Conservation (phyloP, 2,797 vertebrate species). For the Ara ararauna region DNA sequence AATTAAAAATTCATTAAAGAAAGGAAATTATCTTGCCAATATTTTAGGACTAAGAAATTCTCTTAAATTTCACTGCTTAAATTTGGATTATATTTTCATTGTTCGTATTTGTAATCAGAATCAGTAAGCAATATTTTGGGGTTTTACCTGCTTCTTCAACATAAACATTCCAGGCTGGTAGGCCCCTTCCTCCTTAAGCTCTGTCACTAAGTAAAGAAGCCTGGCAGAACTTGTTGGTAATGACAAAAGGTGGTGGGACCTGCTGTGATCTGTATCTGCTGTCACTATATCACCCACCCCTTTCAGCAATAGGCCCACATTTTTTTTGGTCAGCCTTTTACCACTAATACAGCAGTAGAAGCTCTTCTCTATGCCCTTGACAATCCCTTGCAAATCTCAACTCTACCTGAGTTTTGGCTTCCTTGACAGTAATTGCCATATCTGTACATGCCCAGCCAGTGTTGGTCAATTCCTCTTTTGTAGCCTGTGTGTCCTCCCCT, state of each 20-base stretch:
- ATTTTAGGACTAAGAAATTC: not conserved
- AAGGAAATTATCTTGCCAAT: not conserved
- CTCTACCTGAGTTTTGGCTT: not conserved
- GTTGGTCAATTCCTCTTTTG: not conserved
- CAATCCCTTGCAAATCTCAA: not conserved
- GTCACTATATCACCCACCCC: not conserved
- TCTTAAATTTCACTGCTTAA: not conserved
- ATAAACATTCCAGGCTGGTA: not conserved
- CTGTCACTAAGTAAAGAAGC: not conserved
- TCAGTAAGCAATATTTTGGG: not conserved
- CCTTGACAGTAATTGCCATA: not conserved
- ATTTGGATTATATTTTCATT: not conserved
- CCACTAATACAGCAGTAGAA: not conserved
- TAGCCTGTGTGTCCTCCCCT: not conserved
- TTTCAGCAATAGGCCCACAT: not conserved
- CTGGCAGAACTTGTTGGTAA: not conserved
- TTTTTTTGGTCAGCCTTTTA: not conserved
- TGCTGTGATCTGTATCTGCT: not conserved
- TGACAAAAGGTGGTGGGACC: fast-evolving
- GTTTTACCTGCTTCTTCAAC: not conserved
- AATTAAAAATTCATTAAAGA: not conserved
- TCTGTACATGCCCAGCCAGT: not conserved
- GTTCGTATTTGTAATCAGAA: not conserved
- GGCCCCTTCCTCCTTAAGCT: not conserved
- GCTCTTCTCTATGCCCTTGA: not conserved